A percentile compares a stretch with the other conserved stretches of the same genome.
These are phyloP conservation scores for Pseudomyrmex flavicornis DNA, from an alignment of 1,140 invertebrate genomes.

Conservation along the genomic window DNA sequence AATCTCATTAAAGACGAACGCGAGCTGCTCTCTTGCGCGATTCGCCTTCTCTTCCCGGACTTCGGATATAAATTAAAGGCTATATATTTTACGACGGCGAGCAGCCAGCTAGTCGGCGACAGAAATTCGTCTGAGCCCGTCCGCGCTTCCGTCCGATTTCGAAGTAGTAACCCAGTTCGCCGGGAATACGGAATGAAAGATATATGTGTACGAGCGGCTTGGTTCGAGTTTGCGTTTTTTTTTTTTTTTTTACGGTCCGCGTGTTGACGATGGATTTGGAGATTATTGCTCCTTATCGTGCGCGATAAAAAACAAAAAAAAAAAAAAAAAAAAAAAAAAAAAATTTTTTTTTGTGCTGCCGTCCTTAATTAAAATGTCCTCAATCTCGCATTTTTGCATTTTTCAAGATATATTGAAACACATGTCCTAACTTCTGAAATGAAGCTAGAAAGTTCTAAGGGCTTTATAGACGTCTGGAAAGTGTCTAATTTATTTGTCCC, in stretches of 20 bases:
- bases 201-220: constrained; percentile 24
- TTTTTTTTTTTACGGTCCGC: constrained; percentile 17
- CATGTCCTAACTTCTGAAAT: too few relatives aligned
- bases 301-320: background rate
- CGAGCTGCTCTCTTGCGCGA: constrained; percentile 13
- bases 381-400: too few relatives aligned
- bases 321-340: too few relatives aligned
- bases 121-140: constrained; percentile 48
- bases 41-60: constrained; percentile 23
- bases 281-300: background rate
- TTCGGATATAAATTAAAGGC: constrained; percentile 57
- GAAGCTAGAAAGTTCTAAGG: too few relatives aligned
- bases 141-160: constrained; percentile 46
- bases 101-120: constrained; percentile 22
- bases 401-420: too few relatives aligned
- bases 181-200: constrained; percentile 24
- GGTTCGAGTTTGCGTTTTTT: constrained; percentile 24
- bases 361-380: too few relatives aligned
- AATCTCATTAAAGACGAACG: constrained; percentile 45
- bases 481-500: too few relatives aligned
- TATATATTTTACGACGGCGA: constrained; percentile 55
- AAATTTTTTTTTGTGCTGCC: too few relatives aligned
- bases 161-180: constrained; percentile 46
- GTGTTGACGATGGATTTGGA: background rate
- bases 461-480: too few relatives aligned